phyloP scores from a whole-genome alignment of 2,797 vertebrate genomes.

The Acrossocheilus fasciatus region DNA sequence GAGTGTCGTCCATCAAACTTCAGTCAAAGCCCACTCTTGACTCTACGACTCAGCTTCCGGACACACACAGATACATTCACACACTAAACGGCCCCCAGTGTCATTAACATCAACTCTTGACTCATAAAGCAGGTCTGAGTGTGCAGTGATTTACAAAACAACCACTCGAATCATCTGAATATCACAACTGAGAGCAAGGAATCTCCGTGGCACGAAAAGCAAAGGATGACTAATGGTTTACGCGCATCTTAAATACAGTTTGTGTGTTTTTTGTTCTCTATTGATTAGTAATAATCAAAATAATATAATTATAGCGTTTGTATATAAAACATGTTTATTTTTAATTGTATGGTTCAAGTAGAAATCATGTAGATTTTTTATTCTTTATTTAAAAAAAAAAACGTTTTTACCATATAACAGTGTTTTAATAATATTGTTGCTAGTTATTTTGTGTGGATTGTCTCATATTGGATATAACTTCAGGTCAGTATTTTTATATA shows the following conservation, averaged over 20 bases:
- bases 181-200: not conserved
- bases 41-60: constrained; percentile 52
- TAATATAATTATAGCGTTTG: not conserved
- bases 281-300: constrained; percentile 1
- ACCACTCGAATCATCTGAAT: not conserved
- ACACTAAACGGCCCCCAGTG: constrained; percentile 42
- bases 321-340: constrained; percentile 28
- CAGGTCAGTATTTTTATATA: constrained; percentile 34
- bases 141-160: constrained; percentile 27
- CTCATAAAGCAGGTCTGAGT: constrained; percentile 43
- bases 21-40: constrained; percentile 59
- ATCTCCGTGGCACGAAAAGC: constrained; percentile 26
- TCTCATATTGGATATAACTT: constrained; percentile 2
- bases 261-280: not conserved
- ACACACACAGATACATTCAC: constrained; percentile 42
- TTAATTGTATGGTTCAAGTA: constrained; percentile 8
- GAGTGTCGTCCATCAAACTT: constrained; percentile 62
- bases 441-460: constrained; percentile 6
- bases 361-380: constrained; percentile 5
- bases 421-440: not conserved
- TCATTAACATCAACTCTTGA: constrained; percentile 49
- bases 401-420: not conserved
- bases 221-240: constrained; percentile 28
- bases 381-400: constrained; percentile 37
- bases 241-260: not conserved